These are phyloP conservation scores for Rafetus swinhoei DNA, from an alignment of 2,113 vertebrate genomes.

Conservation along the genomic window DNA sequence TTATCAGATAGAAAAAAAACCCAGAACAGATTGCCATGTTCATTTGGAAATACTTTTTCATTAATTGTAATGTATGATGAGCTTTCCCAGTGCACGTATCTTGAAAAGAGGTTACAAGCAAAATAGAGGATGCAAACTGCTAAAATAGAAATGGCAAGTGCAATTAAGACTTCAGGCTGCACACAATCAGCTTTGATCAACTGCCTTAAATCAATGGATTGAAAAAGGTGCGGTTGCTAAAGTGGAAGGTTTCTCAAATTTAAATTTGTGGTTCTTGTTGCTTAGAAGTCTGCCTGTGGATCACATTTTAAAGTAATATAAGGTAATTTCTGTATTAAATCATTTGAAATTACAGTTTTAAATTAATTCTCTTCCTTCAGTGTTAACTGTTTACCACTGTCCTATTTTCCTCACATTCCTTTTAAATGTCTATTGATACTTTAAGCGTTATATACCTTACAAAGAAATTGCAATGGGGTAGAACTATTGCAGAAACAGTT, in stretches of 20 bases:
- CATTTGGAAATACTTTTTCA: constrained; percentile 64
- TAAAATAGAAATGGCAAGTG: constrained; percentile 30
- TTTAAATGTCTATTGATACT: not conserved
- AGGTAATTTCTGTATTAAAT: not conserved
- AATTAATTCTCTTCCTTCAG: not conserved
- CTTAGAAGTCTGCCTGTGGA: not conserved
- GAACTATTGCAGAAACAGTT: not conserved
- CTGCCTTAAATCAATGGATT: constrained; percentile 38
- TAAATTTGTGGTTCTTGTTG: not conserved
- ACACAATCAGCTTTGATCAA: constrained; percentile 35
- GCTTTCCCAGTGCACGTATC: constrained; percentile 14
- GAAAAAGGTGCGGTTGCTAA: constrained; percentile 14
- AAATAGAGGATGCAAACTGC: constrained; percentile 30
- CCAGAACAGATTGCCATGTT: constrained; percentile 1
- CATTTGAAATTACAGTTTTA: not conserved
- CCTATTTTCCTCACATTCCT: not conserved
- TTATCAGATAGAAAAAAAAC: constrained; percentile 57
- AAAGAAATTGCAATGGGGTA: not conserved
- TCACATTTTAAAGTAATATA: not conserved
- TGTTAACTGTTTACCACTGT: not conserved
- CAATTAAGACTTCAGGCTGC: constrained; percentile 12
- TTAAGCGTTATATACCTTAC: not conserved
- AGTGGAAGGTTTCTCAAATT: constrained; percentile 15
- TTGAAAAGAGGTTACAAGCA: constrained; percentile 39
- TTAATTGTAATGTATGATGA: constrained; percentile 60